Base-by-base conservation (phyloP, 2,888 invertebrate species). In the Eueremaeus valkanovi region DNA sequence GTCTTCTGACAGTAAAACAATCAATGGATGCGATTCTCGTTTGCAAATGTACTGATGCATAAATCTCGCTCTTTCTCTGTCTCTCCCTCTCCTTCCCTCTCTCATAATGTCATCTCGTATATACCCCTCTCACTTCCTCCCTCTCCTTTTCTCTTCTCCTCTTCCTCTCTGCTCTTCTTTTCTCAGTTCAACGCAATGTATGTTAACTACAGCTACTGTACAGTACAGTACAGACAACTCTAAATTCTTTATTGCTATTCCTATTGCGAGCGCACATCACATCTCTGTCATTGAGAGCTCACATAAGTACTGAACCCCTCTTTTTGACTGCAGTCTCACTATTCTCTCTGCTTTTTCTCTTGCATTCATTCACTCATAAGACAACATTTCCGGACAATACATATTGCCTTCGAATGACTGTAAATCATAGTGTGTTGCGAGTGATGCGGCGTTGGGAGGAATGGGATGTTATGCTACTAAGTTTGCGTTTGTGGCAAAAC, bases 71-170 rank as follows among this genome's bases (percentile, higher is more conserved):
- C 61, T 76, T 29, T 74, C 42, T n/a, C 74, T 74, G 29, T 72
- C 51, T 42, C 51, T 63, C 61, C 76, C 49, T 68, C 40, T 70
- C 51, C 76, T 31, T 66, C 36, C 16, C 72, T 74, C 58, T 75
- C 55, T 31, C 51, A n/a, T n/a, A n/a, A n/a, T n/a, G n/a, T n/a
- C n/a, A n/a, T n/a, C n/a, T n/a, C n/a, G n/a, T n/a, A n/a, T n/a
- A n/a, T n/a, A n/a, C n/a, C n/a, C 68, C 73, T 77, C 77, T 76
- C 63, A 45, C 36, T 40, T 29, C 58, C 40, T 68, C 73, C 33
- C 73, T 66, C 51, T 73, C 49, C 61, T 36, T 45, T 36, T 63
- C 66, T 74, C 61, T 58, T 29, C 63, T 27, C 21, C 29, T 2
- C 6, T 5, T 24, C 0, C 24, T 31, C 63, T 21, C 21, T 18